Evolutionary conservation across 2,888 invertebrate species (phyloP).

Genomic region (Elysia crispata): DNA sequence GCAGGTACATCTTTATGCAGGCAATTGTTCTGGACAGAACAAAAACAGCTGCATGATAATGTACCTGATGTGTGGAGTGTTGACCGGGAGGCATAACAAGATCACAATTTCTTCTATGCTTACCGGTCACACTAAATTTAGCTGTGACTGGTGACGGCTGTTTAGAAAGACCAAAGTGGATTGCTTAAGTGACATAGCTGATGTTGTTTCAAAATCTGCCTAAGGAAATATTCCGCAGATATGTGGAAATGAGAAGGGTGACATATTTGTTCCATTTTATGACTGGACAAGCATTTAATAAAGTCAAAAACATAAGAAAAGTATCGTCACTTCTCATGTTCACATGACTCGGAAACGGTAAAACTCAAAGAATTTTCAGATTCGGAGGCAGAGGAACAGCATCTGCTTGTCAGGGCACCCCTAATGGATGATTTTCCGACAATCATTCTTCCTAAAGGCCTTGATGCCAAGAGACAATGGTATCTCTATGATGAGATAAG

Average conservation of each 20-base stretch:
- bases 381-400: not conserved
- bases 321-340: constrained; percentile 41
- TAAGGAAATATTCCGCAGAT: constrained; percentile 32
- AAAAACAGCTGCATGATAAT: constrained; percentile 9
- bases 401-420: not conserved
- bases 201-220: constrained; percentile 17
- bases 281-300: constrained; percentile 43
- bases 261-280: constrained; percentile 34
- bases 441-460: not conserved
- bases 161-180: constrained; percentile 43
- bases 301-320: constrained; percentile 41
- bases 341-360: no score
- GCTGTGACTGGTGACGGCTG: constrained; percentile 50
- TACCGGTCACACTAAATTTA: constrained; percentile 51
- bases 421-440: not conserved
- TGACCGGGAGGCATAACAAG: constrained; percentile 5
- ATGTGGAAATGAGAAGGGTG: constrained; percentile 41
- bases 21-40: constrained; percentile 34
- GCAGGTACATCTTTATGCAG: constrained; percentile 32
- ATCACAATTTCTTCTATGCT: constrained; percentile 40
- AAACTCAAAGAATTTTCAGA: not conserved
- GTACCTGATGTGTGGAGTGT: constrained; percentile 15
- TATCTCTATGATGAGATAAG: constrained; percentile 31
- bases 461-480: not conserved
- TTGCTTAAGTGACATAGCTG: constrained; percentile 46